Base-by-base conservation (phyloP, 64 coral and sea anemone genomes). In the Montipora sp. region DNA sequence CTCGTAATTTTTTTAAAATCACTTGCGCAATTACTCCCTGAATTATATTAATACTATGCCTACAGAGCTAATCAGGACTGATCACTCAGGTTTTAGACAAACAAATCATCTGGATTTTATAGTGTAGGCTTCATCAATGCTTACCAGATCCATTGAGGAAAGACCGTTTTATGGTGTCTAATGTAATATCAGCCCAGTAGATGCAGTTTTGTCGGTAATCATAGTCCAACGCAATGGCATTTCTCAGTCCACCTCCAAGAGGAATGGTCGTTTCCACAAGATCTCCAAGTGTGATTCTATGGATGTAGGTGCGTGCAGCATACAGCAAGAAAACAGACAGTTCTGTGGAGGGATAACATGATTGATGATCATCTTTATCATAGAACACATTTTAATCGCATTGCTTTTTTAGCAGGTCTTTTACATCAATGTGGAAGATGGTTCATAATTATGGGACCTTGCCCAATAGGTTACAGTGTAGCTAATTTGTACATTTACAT, bases 161-260 rank as follows among this genome's bases (percentile, higher is more conserved):
- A 55, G 92, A 89, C 46, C 98, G 87, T 18, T 88, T 85, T 21
- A 99, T 96, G 47, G 95, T 95, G 78, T 99, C 94, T 44, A 80
- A 27, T 16, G 83, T 79, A 76, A 99, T 99, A 63, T 99, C 98
- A 14, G 98, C 98, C 98, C 98, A 99, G 53, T 94, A 99, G 13
- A 99, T 90, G 91, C 95, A 99, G 76, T 94, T 90, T 3, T 99
- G 89, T 51, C 51, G 80, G 80, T 94, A 96, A 24, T 99, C 98
- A 96, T 84, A 99, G 51, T 96, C 94, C 48, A 99, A 72, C 2
- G 94, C 98, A 75, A 99, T 96, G 8, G 94, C 94, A 88, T 93
- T 92, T 7, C 73, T 78, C 14, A 99, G 75, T 43, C 98, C 98
- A 79, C 89, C 57, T 19, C 82, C 82, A 24, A 97, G 84, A 14